phyloP scores from a whole-genome alignment of 2,797 vertebrate species.

The Sebastes matsubarae region DNA sequence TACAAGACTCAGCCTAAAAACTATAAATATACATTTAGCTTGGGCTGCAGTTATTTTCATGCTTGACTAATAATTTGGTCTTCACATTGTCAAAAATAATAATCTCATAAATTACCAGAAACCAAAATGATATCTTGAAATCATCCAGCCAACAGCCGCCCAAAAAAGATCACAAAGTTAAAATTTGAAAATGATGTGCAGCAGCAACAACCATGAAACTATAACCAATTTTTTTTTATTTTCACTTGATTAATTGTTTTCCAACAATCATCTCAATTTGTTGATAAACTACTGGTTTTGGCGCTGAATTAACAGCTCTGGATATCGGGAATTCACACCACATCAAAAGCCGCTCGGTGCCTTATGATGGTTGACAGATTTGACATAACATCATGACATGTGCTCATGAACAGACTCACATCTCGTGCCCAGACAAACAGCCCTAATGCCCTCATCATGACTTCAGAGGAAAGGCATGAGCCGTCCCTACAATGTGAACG shows the following conservation, averaged over 20 bases:
- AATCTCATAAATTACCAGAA: constrained; percentile 6
- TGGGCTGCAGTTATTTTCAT: not conserved
- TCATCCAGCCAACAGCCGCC: not conserved
- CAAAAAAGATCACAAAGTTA: not conserved
- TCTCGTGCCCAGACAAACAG: constrained; percentile 72
- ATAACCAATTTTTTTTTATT: not conserved
- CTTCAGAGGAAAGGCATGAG: constrained; percentile 75
- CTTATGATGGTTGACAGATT: constrained; percentile 69
- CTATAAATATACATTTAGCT: not conserved
- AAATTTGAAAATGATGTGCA: not conserved
- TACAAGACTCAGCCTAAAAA: not conserved
- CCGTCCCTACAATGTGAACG: constrained; percentile 54
- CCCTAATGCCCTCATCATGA: constrained; percentile 67
- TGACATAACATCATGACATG: constrained; percentile 61
- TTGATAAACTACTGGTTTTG: constrained; percentile 29
- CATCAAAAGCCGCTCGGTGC: constrained; percentile 57
- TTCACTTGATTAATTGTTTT: constrained; percentile 28
- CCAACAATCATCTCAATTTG: constrained; percentile 1
- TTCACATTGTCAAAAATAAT: constrained; percentile 2
- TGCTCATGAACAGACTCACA: constrained; percentile 54
- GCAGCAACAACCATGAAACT: not conserved
- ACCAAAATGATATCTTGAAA: constrained; percentile 13
- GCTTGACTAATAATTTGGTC: constrained; percentile 8
- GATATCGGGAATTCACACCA: constrained; percentile 49
- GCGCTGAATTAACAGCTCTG: constrained; percentile 20